Evolutionary conservation across 92 coral and sea anemone genomes (phyloP).

Genomic region (Pocillopora meandrina): DNA sequence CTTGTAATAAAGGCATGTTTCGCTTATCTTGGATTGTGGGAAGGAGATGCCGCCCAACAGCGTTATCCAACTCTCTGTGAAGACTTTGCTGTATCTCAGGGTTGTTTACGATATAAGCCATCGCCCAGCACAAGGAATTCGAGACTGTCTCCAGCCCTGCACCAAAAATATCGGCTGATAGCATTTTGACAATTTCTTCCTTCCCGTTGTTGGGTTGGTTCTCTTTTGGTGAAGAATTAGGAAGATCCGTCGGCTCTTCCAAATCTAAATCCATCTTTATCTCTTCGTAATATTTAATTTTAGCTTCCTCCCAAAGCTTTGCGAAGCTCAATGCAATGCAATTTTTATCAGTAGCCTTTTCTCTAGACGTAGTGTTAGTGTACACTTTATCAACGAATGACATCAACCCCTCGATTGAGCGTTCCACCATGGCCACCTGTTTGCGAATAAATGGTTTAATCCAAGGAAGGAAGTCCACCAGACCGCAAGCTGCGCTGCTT

Average conservation of each 20-base stretch:
- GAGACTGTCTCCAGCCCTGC: slow-evolving; percentile 72
- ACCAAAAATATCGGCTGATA: slow-evolving; percentile 69
- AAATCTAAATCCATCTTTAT: neutral
- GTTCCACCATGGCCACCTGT: slow-evolving; percentile 42
- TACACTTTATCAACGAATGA: slow-evolving; percentile 61
- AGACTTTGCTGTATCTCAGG: slow-evolving; percentile 57
- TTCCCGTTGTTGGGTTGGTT: slow-evolving; percentile 13
- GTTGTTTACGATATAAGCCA: slow-evolving; percentile 52
- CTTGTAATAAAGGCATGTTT: slow-evolving; percentile 71
- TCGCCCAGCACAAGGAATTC: slow-evolving; percentile 58
- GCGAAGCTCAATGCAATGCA: slow-evolving; percentile 48
- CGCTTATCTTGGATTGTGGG: slow-evolving; percentile 65
- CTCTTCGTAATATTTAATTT: slow-evolving; percentile 23
- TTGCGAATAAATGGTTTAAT: slow-evolving; percentile 52
- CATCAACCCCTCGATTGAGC: slow-evolving; percentile 45
- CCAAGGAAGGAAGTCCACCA: slow-evolving; percentile 77
- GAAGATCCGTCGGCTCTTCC: neutral
- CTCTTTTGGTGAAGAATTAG: neutral
- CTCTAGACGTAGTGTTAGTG: slow-evolving; percentile 38
- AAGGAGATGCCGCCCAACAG: slow-evolving; percentile 47
- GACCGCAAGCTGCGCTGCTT: slow-evolving; percentile 45
- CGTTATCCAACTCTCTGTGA: slow-evolving; percentile 57
- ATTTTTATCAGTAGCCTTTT: slow-evolving; percentile 18
- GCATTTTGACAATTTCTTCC: slow-evolving; percentile 45
- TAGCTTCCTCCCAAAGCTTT: slow-evolving; percentile 26